These are phyloP conservation scores for Aphidius colemani DNA, from an alignment of 2,888 invertebrate genomes.

Conservation along the genomic window DNA sequence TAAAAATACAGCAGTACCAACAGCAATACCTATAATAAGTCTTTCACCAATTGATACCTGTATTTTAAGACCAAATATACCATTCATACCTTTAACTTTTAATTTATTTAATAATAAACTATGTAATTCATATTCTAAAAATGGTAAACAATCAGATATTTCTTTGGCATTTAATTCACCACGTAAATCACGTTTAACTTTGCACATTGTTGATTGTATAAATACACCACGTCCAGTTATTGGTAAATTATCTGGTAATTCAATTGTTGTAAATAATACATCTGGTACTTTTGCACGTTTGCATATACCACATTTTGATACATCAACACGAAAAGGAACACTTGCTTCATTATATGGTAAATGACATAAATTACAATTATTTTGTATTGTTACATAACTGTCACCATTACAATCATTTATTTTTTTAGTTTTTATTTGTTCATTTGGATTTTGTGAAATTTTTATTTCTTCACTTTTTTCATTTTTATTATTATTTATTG, in stretches of 20 bases:
- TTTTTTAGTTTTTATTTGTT: conserved; percentile 39
- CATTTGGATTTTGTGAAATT: conserved; percentile 25
- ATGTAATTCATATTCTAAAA: conserved; percentile 94
- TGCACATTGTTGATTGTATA: conserved; percentile 76
- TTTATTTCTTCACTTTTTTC: conserved; percentile 40
- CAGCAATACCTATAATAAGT: conserved; percentile 85
- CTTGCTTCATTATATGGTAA: conserved; percentile 80
- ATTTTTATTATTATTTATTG: conserved; percentile 33
- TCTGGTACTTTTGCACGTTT: conserved; percentile 88
- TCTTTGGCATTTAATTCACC: conserved; percentile 90
- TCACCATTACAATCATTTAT: conserved; percentile 54
- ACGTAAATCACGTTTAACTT: conserved; percentile 76
- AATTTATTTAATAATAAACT: conserved; percentile 87
- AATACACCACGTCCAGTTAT: conserved; percentile 74
- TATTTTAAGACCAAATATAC: conserved; percentile 82
- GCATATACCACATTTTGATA: conserved; percentile 71
- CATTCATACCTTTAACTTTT: conserved; percentile 93
- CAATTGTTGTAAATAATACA: conserved; percentile 86
- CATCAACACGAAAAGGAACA: conserved; percentile 75
- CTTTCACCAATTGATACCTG: conserved; percentile 80
- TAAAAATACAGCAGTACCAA: conserved; percentile 83
- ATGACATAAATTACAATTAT: conserved; percentile 71
- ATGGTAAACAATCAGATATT: conserved; percentile 93
- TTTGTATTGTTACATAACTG: conserved; percentile 50
- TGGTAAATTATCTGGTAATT: conserved; percentile 77